Percentiles rank a stretch among this genome's conserved stretches.
Evolutionary conservation across 2,797 vertebrate species (phyloP).

Genomic region (Falco concolor): DNA sequence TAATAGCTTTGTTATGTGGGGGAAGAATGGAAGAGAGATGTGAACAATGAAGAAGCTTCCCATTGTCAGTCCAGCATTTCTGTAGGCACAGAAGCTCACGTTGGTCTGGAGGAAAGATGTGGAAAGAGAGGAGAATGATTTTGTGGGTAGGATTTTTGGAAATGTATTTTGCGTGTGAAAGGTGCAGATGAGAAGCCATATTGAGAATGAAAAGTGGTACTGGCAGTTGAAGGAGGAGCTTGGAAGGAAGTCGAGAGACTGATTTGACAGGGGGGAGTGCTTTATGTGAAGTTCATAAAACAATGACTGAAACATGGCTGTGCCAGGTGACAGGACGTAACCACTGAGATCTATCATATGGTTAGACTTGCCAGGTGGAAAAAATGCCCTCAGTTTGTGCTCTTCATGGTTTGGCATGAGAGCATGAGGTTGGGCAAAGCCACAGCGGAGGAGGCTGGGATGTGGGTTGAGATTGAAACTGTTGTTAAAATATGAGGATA

Average conservation of each 20-base stretch:
- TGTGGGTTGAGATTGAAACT: neutral
- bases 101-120: neutral
- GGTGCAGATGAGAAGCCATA: neutral
- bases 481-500: neutral
- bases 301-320: neutral
- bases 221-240: neutral
- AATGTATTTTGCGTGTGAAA: neutral
- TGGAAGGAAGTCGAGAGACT: neutral
- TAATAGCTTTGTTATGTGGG: neutral
- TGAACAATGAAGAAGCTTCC: neutral
- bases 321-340: neutral
- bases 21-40: neutral
- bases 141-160: neutral
- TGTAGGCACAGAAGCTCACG: neutral
- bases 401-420: neutral
- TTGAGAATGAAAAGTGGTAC: neutral
- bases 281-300: neutral
- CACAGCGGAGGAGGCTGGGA: neutral
- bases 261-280: neutral
- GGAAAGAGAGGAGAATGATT: neutral
- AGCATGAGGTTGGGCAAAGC: neutral
- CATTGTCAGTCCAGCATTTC: neutral
- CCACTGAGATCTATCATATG: neutral
- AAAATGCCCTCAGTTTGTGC: neutral
- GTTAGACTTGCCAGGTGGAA: neutral